Conservation (phyloP, 2,888 invertebrate species). For the Toxonevra muliebris region DNA sequence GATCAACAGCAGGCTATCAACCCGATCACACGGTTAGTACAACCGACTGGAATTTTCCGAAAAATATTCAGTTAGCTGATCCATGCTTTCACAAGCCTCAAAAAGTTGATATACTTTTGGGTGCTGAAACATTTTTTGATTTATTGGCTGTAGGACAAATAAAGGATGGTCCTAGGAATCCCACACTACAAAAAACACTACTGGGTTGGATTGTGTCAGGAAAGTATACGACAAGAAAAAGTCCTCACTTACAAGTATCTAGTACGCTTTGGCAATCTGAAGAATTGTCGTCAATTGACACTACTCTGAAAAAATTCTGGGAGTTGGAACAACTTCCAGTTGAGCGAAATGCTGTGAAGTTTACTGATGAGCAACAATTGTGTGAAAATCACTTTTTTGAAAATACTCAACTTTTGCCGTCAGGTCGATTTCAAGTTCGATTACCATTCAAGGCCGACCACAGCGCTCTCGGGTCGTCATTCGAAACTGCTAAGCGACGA, state of each 20-base stretch:
- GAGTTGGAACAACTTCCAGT: constrained; percentile 30
- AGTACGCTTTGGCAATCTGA: constrained; percentile 2
- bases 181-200: constrained; percentile 32
- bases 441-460: constrained; percentile 33
- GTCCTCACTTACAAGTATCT: neutral
- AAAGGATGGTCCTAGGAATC: constrained; percentile 19
- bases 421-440: constrained; percentile 31
- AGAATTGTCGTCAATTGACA: constrained; percentile 17
- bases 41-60: constrained; percentile 26
- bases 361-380: constrained; percentile 31
- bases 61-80: constrained; percentile 33
- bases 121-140: constrained; percentile 28
- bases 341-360: constrained; percentile 17
- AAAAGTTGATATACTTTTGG: constrained; percentile 25
- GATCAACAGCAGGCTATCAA: constrained; percentile 26
- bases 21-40: constrained; percentile 18
- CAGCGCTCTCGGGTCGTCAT: constrained; percentile 31
- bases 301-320: constrained; percentile 32
- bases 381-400: constrained; percentile 31
- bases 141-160: constrained; percentile 31
- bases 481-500: constrained; percentile 31
- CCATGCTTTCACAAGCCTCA: constrained; percentile 30
- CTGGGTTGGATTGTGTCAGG: constrained; percentile 32
- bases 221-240: constrained; percentile 23
- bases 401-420: constrained; percentile 24